These are phyloP conservation scores for Palloptera scutellata DNA, from an alignment of 2,888 invertebrate species.

Conservation along the genomic window DNA sequence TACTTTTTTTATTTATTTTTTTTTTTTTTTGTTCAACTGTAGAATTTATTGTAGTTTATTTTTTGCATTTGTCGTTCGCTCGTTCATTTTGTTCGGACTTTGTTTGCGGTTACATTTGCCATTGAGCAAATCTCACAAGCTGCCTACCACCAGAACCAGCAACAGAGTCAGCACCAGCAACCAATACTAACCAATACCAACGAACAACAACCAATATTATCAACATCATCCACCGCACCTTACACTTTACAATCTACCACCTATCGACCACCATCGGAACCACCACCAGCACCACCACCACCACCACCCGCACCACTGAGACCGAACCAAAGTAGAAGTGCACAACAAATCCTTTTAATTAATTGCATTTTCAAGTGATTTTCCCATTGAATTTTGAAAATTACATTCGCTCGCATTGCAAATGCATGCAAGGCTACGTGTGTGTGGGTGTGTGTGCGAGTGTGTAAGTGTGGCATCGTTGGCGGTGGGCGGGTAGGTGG, in stretches of 20 bases:
- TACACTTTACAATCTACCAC: background rate
- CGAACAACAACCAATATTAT: conserved; percentile 10
- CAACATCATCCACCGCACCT: background rate
- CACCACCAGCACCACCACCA: background rate
- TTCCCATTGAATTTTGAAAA: conserved; percentile 29
- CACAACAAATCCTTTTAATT: conserved; percentile 32
- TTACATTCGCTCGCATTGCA: conserved; percentile 7
- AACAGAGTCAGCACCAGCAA: background rate
- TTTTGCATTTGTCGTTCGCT: background rate
- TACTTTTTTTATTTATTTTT: background rate
- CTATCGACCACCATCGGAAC: background rate
- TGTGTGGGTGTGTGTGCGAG: conserved; percentile 4
- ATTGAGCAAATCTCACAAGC: background rate
- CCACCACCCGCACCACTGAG: background rate
- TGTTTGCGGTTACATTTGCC: background rate
- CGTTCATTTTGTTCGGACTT: background rate
- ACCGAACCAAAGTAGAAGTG: conserved; percentile 12
- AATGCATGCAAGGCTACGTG: background rate
- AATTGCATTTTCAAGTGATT: conserved; percentile 33
- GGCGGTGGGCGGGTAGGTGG: conserved; percentile 6
- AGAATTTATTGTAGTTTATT: background rate
- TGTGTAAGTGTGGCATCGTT: background rate
- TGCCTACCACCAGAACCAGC: conserved; percentile 5
- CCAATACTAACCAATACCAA: background rate
- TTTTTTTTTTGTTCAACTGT: too few species aligned